A percentile compares a stretch with the other conserved stretches of the same genome.
Conservation (phyloP, 1,140 invertebrate species). For the Lasioglossum baleicum region DNA sequence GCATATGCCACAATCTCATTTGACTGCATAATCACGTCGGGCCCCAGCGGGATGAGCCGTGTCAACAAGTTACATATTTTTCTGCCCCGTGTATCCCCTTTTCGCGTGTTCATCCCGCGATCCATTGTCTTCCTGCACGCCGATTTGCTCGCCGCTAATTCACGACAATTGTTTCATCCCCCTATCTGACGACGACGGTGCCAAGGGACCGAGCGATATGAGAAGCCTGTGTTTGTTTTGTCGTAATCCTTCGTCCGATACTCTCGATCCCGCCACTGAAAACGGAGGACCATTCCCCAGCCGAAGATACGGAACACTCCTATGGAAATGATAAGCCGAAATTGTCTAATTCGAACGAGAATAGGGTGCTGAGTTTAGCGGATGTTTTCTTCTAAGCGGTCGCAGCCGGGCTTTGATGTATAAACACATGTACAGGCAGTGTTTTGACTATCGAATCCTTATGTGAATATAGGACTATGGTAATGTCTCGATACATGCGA, state of each 20-base stretch:
- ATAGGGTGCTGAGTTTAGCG: too few relatives aligned
- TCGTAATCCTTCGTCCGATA: constrained; percentile 39
- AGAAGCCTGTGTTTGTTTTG: constrained; percentile 17
- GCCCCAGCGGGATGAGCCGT: constrained; percentile 72
- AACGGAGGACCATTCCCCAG: constrained; percentile 15
- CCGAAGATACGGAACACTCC: not conserved
- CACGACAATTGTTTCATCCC: constrained; percentile 51
- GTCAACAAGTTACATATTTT: constrained; percentile 79
- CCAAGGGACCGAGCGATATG: constrained; percentile 12
- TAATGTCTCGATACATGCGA: too few relatives aligned
- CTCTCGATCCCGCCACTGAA: not conserved
- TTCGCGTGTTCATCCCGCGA: constrained; percentile 18
- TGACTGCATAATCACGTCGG: constrained; percentile 79
- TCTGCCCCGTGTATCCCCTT: constrained; percentile 48
- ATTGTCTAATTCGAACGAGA: not conserved
- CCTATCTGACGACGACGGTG: not conserved
- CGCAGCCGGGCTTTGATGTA: too few relatives aligned
- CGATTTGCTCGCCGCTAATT: constrained; percentile 51
- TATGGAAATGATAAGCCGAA: constrained; percentile 3
- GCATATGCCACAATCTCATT: constrained; percentile 81
- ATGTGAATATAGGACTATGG: too few relatives aligned
- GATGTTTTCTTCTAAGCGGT: too few relatives aligned
- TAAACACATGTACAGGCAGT: too few relatives aligned
- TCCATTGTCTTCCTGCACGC: constrained; percentile 30
- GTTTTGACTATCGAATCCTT: too few relatives aligned